Evolutionary conservation across 1,140 invertebrate species (phyloP).

Genomic region (Nomia melanderi): DNA sequence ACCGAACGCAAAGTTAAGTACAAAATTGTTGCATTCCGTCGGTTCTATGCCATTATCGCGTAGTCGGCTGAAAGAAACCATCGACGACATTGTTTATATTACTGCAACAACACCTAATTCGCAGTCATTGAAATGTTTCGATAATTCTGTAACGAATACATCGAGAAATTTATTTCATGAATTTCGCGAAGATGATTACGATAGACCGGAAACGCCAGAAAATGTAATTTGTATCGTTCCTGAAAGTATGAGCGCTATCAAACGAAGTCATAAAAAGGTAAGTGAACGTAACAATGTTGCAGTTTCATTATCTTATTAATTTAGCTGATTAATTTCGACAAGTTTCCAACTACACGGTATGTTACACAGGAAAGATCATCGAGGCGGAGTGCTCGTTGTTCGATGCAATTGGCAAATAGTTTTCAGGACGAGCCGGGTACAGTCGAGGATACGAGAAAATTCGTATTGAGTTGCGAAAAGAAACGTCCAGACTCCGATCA

Average conservation of each 20-base stretch:
- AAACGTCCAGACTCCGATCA: not conserved
- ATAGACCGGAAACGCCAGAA: conserved; percentile 69
- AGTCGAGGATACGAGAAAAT: not conserved
- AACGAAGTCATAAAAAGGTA: conserved; percentile 77
- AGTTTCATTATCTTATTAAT: not conserved
- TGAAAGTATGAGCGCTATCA: conserved; percentile 76
- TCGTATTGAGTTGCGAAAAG: not conserved
- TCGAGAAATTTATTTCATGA: conserved; percentile 74
- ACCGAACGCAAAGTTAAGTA: conserved; percentile 52
- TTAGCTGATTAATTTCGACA: conserved; percentile 16
- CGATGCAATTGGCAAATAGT: not conserved
- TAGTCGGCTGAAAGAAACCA: conserved; percentile 59
- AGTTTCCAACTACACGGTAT: conserved; percentile 13
- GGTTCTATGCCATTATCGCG: conserved; percentile 63
- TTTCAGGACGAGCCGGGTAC: not conserved
- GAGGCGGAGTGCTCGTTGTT: conserved; percentile 26
- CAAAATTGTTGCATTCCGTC: conserved; percentile 21
- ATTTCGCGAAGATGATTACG: conserved; percentile 61
- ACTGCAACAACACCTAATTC: conserved; percentile 60
- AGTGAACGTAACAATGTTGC: not conserved
- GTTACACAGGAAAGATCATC: conserved; percentile 64
- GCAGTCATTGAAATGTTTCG: conserved; percentile 44
- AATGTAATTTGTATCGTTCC: conserved; percentile 71
- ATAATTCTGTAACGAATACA: conserved; percentile 64
- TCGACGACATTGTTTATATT: conserved; percentile 60